A percentile compares a stretch with the other conserved stretches of the same genome.
These are phyloP conservation scores for Cybosia mesomella DNA, from an alignment of 2,888 invertebrate genomes.

Conservation along the genomic window DNA sequence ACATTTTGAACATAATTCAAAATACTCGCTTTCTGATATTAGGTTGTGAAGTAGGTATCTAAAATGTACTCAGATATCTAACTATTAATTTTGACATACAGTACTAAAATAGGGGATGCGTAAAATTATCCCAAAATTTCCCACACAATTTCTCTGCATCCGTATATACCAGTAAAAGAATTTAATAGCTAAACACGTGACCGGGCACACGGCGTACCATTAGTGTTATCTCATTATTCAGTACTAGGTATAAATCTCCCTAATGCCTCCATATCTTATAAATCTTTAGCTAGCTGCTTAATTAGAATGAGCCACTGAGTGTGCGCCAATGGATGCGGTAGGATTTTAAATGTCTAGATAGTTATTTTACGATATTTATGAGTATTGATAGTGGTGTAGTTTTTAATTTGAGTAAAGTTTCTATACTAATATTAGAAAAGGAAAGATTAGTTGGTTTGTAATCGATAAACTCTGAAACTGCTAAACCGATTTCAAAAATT, in stretches of 20 bases:
- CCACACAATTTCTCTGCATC: background rate
- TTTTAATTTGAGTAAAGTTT: background rate
- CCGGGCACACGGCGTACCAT: conserved; percentile 63
- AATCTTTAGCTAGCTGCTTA: conserved; percentile 80
- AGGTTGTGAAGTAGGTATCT: too few species aligned
- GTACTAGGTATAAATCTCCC: conserved; percentile 81
- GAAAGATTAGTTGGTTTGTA: too few species aligned
- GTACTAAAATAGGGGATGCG: background rate
- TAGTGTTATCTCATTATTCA: conserved; percentile 83
- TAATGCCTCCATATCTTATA: conserved; percentile 85
- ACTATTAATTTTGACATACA: background rate
- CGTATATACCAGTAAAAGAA: conserved; percentile 15
- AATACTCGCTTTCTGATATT: background rate
- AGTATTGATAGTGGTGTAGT: background rate
- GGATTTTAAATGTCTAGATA: conserved; percentile 21
- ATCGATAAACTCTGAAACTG: too few species aligned
- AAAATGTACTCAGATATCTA: too few species aligned
- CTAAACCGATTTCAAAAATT: too few species aligned
- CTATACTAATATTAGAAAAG: too few species aligned
- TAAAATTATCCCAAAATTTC: background rate
- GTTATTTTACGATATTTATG: background rate
- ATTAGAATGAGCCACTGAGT: conserved; percentile 73
- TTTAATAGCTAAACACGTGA: conserved; percentile 29
- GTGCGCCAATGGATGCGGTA: conserved; percentile 49
- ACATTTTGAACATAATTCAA: too few species aligned